Evolutionary conservation across 2,888 invertebrate species (phyloP).

Genomic region (Drosophila austrosaltans): DNA sequence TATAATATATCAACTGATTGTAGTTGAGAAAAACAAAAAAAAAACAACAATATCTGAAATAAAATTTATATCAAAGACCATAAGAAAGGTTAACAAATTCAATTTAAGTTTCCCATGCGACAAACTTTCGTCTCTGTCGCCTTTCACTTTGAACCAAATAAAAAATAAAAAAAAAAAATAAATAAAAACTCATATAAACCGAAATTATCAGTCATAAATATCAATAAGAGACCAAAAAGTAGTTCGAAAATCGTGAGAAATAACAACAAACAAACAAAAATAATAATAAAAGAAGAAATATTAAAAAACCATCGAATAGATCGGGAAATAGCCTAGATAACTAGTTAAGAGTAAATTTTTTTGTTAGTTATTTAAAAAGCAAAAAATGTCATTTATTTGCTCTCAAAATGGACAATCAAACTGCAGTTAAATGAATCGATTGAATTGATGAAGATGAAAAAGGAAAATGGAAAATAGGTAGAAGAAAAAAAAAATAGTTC

Average conservation of each 20-base stretch:
- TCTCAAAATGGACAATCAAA: slow-evolving; percentile 41
- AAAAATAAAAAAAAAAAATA: background rate
- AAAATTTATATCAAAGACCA: slow-evolving; percentile 18
- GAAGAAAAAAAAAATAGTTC: background rate
- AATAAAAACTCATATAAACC: slow-evolving; percentile 33
- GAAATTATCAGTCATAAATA: slow-evolving; percentile 64
- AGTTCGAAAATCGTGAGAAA: slow-evolving; percentile 57
- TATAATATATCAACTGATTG: background rate
- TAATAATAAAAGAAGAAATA: slow-evolving; percentile 14
- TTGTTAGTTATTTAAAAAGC: slow-evolving; percentile 3
- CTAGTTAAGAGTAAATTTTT: slow-evolving; percentile 3
- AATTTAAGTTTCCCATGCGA: slow-evolving; percentile 27
- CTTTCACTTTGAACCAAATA: slow-evolving; percentile 31
- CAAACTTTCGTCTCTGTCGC: slow-evolving; percentile 33
- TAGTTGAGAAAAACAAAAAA: slow-evolving; percentile 17
- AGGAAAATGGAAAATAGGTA: background rate
- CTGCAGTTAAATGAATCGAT: slow-evolving; percentile 25
- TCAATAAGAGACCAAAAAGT: slow-evolving; percentile 47
- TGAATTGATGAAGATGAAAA: background rate
- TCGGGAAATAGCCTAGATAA: background rate
- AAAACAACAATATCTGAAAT: slow-evolving; percentile 9
- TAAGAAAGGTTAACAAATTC: slow-evolving; percentile 16
- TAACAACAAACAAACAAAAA: slow-evolving; percentile 22
- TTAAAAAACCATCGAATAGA: slow-evolving; percentile 12
- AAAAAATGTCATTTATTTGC: slow-evolving; percentile 5